Base-by-base conservation (phyloP, 2,797 vertebrate genomes). In the Megaceryle alcyon region DNA sequence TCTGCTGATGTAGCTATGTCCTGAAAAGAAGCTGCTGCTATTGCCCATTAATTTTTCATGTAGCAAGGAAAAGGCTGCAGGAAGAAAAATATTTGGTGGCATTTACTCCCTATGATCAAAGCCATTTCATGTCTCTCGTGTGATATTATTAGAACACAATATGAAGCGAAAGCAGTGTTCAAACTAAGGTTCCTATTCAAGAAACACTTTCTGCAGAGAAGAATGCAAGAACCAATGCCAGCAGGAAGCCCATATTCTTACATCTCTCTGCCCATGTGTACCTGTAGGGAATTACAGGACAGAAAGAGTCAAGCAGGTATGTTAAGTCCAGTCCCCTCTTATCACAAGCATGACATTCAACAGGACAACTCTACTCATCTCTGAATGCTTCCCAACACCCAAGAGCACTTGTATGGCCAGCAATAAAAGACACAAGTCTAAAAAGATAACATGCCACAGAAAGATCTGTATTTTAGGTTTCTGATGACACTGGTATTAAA, bases 61-160 rank as follows among this genome's bases (percentile, higher is more conserved):
- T 21, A 78, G 86, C 90, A 90, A 94, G 90, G 81, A 81, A 90
- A 93, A 94, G 63, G 33, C 89, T 94, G 69, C 77, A 94, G 76
- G 73, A 90, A 85, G 85, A 95, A 85, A 87, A 96, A 76, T 90
- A 94, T 93, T 92, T 96, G 93, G 94, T 92, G 92, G 89, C 90
- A 79, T 95, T 96, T 96, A 79, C 76, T 96, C 86, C 64, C 54
- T 59, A n/a, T 94, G 96, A 95, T 96, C 95, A 96, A 97, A 96
- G 94, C 29, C 75, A 90, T 90, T 96, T 95, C 90, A 61, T 49
- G 78, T 95, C 88, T 96, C 93, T 70, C 61, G 35, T 92, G 83
- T 93, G 94, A 70, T 96, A 95, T 94, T 95, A 94, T 95, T 96
- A 95, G 96, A 93, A 91, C 81, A 92, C 41, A 92, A 92, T 90